phyloP scores from a whole-genome alignment of 2,888 invertebrate genomes.

The Hedychridium roseum region DNA sequence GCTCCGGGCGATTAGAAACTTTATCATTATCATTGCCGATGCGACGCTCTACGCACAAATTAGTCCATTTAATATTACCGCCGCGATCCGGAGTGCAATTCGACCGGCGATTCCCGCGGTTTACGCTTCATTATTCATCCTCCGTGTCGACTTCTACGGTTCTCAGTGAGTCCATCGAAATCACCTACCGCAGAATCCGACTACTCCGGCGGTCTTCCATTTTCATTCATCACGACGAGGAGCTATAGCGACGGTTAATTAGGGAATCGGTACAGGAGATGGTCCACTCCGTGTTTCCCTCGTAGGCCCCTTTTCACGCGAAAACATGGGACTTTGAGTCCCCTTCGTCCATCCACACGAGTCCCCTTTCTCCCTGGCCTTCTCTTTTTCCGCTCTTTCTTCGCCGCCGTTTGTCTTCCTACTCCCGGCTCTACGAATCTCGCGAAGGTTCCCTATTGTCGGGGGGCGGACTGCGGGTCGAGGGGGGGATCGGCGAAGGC shows the following conservation, averaged over 20 bases:
- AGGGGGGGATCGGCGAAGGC: too few relatives aligned
- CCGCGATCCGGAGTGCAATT: too few relatives aligned
- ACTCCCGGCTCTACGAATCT: conserved; percentile 33
- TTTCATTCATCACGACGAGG: too few relatives aligned
- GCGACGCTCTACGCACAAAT: conserved; percentile 5
- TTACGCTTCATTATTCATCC: too few relatives aligned
- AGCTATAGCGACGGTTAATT: conserved; percentile 42
- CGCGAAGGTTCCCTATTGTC: conserved; percentile 51
- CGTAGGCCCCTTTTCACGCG: conserved; percentile 12
- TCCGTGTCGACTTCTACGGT: too few relatives aligned
- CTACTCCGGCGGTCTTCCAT: too few relatives aligned
- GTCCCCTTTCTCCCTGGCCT: conserved; percentile 19
- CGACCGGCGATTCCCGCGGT: too few relatives aligned
- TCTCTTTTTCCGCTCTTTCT: conserved; percentile 10
- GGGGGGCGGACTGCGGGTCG: too few relatives aligned
- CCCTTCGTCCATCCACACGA: conserved; percentile 6
- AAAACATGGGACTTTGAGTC: conserved; percentile 5
- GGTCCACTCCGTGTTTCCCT: conserved; percentile 22
- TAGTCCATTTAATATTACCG: too few relatives aligned
- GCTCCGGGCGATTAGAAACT: conserved; percentile 13
- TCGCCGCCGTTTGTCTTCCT: conserved; percentile 20
- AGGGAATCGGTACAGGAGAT: conserved; percentile 59
- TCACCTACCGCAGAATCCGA: too few relatives aligned
- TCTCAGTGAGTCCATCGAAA: too few relatives aligned
- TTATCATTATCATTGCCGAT: conserved; percentile 14